Evolutionary conservation across 2,113 vertebrate species (phyloP), one percentile per base, ranked within the genome.

Genomic region (Alethe castanea): DNA sequence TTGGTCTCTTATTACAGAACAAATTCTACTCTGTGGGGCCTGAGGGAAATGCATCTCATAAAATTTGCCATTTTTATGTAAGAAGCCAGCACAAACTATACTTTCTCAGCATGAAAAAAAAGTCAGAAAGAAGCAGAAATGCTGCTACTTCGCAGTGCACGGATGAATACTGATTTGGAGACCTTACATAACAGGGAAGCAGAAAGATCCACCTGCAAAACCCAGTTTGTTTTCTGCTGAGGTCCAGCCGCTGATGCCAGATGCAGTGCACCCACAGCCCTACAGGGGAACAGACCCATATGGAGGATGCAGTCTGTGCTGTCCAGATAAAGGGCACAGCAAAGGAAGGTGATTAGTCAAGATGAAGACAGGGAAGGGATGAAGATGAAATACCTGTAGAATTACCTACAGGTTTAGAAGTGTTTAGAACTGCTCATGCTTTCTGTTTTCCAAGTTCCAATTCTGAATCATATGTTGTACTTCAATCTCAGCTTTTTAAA

Each of bases 1-100:
- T 71, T 67, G 80, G 81, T 96, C 44, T 88, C 61, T 38, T 90
- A 78, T 74, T 88, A 92, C 53, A 52, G 77, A 95, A 86, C 56
- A 81, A 90, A 71, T 88, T 86, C 60, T 64, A 12, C 62, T 93
- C 69, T 0, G 0, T 59, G 45, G n/a, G 65, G 36, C 94, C 79
- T 74, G 67, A 86, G 64, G 88, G 76, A 94, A 90, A 78, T 64
- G 44, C 36, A 78, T 88, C 60, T 83, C 71, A 90, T 82, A 85
- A 83, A 79, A 87, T 54, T 23, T 90, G n/a, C 66, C 84, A 50
- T 53, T 95, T 97, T 92, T 89, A 36, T 87, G 7, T 73, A 57
- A 69, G 50, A 80, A 52, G 50, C 57, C 36, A 65, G 74, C 23
- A 82, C 66, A 82, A 94, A 72, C 29, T 85, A 53, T 61, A 38